These are phyloP conservation scores for Neosilurus mollespiculum DNA, from an alignment of 2,797 vertebrate species.

Conservation along the genomic window DNA sequence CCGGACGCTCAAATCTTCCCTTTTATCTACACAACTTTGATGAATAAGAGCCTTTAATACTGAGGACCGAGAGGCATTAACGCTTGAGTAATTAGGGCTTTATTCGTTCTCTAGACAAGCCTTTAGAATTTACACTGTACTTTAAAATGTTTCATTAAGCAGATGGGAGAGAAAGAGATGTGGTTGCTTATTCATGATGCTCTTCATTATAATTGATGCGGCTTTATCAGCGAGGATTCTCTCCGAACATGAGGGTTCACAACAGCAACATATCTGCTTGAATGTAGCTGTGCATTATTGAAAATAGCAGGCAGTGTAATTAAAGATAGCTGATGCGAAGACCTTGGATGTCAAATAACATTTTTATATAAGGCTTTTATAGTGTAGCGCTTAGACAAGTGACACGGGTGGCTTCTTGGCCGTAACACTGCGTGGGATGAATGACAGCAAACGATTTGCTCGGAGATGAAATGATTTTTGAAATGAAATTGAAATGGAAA, in stretches of 20 bases:
- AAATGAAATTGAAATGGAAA: neutral
- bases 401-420: neutral
- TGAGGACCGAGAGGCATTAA: neutral
- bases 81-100: neutral
- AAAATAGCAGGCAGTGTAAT: neutral
- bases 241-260: neutral
- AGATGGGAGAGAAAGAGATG: neutral
- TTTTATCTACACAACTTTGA: neutral
- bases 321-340: neutral
- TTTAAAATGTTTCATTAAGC: slow-evolving; percentile 19
- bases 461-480: neutral
- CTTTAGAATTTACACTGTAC: slow-evolving; percentile 12
- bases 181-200: neutral
- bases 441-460: neutral
- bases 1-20: neutral
- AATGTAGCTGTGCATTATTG: neutral
- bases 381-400: neutral
- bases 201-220: neutral
- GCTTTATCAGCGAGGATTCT: neutral
- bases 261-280: neutral
- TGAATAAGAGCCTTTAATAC: slow-evolving; percentile 13
- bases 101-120: neutral
- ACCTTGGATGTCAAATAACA: neutral
- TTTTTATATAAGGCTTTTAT: neutral
- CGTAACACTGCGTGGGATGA: neutral